phyloP scores from a whole-genome alignment of 2,797 vertebrate genomes.

The Enteromius treurensis region DNA sequence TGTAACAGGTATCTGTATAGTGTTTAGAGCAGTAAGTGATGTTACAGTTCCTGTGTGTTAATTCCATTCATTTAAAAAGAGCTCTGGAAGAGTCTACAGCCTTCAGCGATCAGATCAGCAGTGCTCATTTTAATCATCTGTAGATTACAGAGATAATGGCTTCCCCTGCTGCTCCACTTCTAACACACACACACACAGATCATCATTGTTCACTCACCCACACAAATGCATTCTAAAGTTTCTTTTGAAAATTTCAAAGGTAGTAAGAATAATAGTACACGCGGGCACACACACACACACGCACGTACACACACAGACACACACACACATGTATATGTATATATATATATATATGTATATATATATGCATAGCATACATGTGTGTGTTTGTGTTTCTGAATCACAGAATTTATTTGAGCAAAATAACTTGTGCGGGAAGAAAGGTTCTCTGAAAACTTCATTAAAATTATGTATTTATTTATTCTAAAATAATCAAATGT shows the following conservation, averaged over 20 bases:
- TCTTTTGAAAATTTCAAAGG: neutral
- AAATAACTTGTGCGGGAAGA: neutral
- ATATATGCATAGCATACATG: accelerated
- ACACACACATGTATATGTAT: no score
- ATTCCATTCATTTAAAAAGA: slow-evolving; percentile 70
- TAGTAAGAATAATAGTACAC: neutral
- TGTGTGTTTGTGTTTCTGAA: no score
- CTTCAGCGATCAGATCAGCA: slow-evolving; percentile 66
- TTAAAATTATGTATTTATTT: no score
- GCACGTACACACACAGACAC: neutral
- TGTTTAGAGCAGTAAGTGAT: slow-evolving; percentile 63
- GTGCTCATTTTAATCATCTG: slow-evolving; percentile 81
- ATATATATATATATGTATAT: no score
- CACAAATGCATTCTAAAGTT: neutral
- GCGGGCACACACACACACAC: neutral
- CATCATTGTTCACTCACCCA: neutral
- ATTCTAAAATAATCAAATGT: no score
- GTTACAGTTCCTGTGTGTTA: slow-evolving; percentile 72
- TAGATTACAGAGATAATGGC: slow-evolving; percentile 83
- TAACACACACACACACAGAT: slow-evolving; percentile 10
- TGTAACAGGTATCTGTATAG: slow-evolving; percentile 29
- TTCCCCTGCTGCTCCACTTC: slow-evolving; percentile 72
- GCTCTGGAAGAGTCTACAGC: slow-evolving; percentile 53
- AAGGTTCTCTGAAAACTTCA: neutral
- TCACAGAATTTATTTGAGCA: neutral